phyloP scores from a whole-genome alignment of 2,797 vertebrate genomes.

The Odontamblyopus rebecca region DNA sequence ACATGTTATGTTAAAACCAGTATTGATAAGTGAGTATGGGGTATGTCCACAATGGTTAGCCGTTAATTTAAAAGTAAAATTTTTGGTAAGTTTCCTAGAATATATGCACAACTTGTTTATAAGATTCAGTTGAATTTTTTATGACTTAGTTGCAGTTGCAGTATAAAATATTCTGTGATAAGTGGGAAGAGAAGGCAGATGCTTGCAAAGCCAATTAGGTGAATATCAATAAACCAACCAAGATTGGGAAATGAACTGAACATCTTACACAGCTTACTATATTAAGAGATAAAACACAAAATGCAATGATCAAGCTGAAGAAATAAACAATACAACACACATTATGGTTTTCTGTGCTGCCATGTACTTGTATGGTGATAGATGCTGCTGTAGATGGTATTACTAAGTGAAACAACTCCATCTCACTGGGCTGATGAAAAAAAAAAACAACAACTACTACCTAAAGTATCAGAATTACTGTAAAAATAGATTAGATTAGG shows the following conservation, averaged over 20 bases:
- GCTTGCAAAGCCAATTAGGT: neutral
- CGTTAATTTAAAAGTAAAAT: neutral
- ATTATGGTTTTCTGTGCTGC: too few relatives aligned
- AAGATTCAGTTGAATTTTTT: constrained; percentile 1
- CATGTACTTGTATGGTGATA: too few relatives aligned
- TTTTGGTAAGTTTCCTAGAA: neutral
- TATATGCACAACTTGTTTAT: neutral
- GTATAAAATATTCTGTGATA: neutral
- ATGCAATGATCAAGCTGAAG: neutral
- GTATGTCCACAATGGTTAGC: neutral
- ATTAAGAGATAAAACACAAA: neutral
- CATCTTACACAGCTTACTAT: neutral
- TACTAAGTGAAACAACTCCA: neutral
- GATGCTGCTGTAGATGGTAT: neutral
- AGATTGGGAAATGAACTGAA: neutral
- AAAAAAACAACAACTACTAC: too few relatives aligned
- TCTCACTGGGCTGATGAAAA: too few relatives aligned
- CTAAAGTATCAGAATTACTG: constrained; percentile 9
- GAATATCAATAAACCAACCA: neutral
- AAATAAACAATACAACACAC: neutral
- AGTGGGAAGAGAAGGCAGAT: neutral
- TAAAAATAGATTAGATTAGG: constrained; percentile 35
- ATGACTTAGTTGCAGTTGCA: neutral
- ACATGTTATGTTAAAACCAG: constrained; percentile 26
- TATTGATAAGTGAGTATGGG: constrained; percentile 38